phyloP scores from a whole-genome alignment of 2,797 vertebrate genomes.

The Lycodopsis pacificus region DNA sequence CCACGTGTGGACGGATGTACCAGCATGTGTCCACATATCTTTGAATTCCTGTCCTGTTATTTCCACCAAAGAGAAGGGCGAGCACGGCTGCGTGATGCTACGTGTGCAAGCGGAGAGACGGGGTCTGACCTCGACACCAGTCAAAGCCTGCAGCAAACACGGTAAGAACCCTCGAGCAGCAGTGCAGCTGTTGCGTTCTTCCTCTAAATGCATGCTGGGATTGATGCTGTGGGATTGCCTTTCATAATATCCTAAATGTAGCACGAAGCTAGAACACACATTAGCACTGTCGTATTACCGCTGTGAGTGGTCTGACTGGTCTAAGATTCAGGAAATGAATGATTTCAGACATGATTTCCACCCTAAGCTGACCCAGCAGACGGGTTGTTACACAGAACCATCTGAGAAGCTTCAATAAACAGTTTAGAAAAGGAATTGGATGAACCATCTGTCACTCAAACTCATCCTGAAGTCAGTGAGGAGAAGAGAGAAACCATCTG shows the following conservation, averaged over 20 bases:
- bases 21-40: conserved; percentile 6
- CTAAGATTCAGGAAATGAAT: not conserved
- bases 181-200: not conserved
- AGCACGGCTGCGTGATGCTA: conserved; percentile 29
- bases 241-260: not conserved
- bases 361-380: no score
- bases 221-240: not conserved
- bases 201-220: not conserved
- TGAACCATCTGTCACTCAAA: no score
- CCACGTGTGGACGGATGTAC: not conserved
- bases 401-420: no score
- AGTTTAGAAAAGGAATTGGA: no score
- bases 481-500: no score
- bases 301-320: not conserved
- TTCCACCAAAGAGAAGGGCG: rapidly evolving
- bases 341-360: not conserved
- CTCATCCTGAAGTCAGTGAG: no score
- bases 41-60: conserved; percentile 40
- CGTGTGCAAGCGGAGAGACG: conserved; percentile 19
- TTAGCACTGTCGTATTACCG: not conserved
- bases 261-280: not conserved
- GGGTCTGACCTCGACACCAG: not conserved
- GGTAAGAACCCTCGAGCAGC: conserved; percentile 25
- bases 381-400: no score
- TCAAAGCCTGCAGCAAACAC: conserved; percentile 27